Percentiles rank a stretch among this genome's conserved stretches.
phyloP scores from a whole-genome alignment of 2,888 invertebrate species.

The Geotrupes spiniger region DNA sequence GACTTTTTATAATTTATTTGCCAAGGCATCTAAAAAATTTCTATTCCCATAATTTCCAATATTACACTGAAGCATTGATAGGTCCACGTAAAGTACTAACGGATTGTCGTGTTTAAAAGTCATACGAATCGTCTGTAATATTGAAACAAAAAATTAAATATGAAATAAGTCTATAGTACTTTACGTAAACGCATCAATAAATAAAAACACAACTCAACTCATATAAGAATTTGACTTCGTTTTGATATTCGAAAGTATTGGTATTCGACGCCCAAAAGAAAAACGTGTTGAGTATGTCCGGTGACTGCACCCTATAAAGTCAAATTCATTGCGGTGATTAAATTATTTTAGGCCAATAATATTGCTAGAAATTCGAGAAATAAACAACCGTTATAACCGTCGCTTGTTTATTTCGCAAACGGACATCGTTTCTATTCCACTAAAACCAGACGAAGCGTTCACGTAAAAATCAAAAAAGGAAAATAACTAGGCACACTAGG shows the following conservation, averaged over 20 bases:
- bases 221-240: slow-evolving; percentile 13
- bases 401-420: slow-evolving; percentile 3
- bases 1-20: slow-evolving; percentile 21
- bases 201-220: not conserved
- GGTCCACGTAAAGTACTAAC: slow-evolving; percentile 14
- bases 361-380: slow-evolving; percentile 15
- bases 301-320: slow-evolving; percentile 4
- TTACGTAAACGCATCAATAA: slow-evolving; percentile 1
- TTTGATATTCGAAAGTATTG: not conserved
- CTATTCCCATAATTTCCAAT: slow-evolving; percentile 1
- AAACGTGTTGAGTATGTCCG: not conserved
- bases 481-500: slow-evolving; percentile 33
- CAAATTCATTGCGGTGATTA: slow-evolving; percentile 13
- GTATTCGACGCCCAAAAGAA: not conserved
- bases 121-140: no score
- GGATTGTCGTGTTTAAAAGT: slow-evolving; percentile 2
- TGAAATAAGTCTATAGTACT: not conserved
- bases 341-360: slow-evolving; percentile 16
- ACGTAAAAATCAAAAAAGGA: slow-evolving; percentile 16
- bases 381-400: not conserved
- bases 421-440: not conserved
- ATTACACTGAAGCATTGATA: slow-evolving; percentile 13
- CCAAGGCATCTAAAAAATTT: slow-evolving; percentile 24
- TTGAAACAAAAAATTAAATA: no score
- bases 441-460: not conserved